These are phyloP conservation scores for Podocnemis expansa DNA, from an alignment of 2,113 vertebrate species.

Conservation along the genomic window DNA sequence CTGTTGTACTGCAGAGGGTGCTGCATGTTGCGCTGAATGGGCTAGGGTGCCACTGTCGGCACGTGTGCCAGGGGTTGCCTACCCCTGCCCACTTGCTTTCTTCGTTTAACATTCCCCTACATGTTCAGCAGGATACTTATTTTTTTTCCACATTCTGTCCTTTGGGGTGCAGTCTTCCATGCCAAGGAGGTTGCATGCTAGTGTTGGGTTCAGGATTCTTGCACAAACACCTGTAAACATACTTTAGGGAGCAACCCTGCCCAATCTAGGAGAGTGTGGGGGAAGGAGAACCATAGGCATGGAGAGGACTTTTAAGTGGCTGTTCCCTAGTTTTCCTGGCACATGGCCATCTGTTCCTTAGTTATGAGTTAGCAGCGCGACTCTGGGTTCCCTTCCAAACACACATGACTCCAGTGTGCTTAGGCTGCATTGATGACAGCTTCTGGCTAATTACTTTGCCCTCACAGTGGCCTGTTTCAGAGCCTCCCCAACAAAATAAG, in stretches of 20 bases:
- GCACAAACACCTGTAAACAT: accelerated
- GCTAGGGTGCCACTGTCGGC: too few relatives aligned
- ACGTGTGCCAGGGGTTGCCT: too few relatives aligned
- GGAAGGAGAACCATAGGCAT: not conserved
- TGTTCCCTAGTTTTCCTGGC: not conserved
- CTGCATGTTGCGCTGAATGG: too few relatives aligned
- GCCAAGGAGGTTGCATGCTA: not conserved
- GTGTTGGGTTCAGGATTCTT: not conserved
- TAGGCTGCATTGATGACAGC: accelerated
- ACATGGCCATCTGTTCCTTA: accelerated
- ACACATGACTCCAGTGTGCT: not conserved
- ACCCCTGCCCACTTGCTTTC: not conserved
- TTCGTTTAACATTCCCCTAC: accelerated
- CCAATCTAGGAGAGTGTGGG: not conserved
- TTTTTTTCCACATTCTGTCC: accelerated
- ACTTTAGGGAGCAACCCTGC: not conserved
- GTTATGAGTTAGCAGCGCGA: accelerated
- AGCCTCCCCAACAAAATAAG: not conserved
- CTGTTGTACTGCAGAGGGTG: too few relatives aligned
- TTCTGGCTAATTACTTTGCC: accelerated
- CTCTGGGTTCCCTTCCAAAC: accelerated
- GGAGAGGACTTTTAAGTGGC: not conserved
- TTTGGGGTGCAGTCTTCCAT: accelerated
- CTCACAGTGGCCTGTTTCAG: accelerated
- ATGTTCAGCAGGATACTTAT: accelerated